Evolutionary conservation across 1,140 invertebrate species (phyloP).

Genomic region (Drosophila cardini): DNA sequence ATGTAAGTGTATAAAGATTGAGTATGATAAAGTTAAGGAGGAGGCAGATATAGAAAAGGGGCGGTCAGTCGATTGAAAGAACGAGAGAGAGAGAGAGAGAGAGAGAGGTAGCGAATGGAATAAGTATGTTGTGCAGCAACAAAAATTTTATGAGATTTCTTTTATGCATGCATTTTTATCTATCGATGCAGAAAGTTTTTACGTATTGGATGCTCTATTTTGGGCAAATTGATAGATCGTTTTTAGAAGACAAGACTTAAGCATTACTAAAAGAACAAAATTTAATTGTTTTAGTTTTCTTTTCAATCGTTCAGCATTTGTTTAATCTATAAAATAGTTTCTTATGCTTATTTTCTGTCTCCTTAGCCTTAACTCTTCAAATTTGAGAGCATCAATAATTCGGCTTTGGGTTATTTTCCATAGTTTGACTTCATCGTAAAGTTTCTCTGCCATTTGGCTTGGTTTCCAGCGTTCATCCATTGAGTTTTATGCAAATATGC

Average conservation of each 20-base stretch:
- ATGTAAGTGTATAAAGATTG: slow-evolving; percentile 36
- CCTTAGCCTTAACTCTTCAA: not conserved
- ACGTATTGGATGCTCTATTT: not conserved
- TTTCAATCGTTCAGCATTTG: too few relatives aligned
- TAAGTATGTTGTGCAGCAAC: slow-evolving; percentile 24
- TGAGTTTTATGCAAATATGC: slow-evolving; percentile 81
- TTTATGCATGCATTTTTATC: slow-evolving; percentile 26
- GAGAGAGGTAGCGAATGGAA: not conserved
- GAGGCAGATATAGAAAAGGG: not conserved
- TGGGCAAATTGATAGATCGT: not conserved
- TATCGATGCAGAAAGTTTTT: not conserved
- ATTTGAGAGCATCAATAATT: slow-evolving; percentile 15
- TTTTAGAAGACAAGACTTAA: too few relatives aligned
- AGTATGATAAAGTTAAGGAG: slow-evolving; percentile 4
- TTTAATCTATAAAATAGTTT: not conserved
- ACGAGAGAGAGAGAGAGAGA: not conserved
- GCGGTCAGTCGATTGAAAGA: too few relatives aligned
- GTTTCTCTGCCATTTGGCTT: slow-evolving; percentile 47
- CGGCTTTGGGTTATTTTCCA: slow-evolving; percentile 3
- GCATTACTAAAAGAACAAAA: too few relatives aligned
- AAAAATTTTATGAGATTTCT: slow-evolving; percentile 31
- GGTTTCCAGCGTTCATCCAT: slow-evolving; percentile 54
- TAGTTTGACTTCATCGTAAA: slow-evolving; percentile 9
- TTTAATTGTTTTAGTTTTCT: too few relatives aligned
- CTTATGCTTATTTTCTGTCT: not conserved